Evolutionary conservation across 1,140 invertebrate genomes (phyloP), one percentile per base, ranked within the genome.

Genomic region (Drosophila orena): DNA sequence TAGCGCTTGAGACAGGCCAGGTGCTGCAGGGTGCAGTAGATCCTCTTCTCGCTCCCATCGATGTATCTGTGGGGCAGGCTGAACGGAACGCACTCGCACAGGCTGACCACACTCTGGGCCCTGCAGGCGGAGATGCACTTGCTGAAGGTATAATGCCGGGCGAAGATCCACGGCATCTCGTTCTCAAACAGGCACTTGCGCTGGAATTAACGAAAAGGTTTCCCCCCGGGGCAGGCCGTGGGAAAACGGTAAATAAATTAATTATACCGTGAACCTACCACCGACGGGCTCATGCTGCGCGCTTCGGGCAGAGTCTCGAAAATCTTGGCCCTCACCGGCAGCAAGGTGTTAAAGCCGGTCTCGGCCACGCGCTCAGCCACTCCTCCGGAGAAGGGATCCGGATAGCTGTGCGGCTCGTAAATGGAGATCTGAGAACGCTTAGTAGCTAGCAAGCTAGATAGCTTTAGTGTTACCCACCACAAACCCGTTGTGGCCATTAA

Each of bases 61-160:
- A 78, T 73, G 2, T 66, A 79, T 57, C 92, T 80, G 56, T 92
- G 89, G 2, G 93, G 93, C 81, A 94, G 91, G 57, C 92, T 93
- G 58, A 94, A 94, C 0, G 94, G 94, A 2, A 94, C 92, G 49
- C 94, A 94, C 24, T 93, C 93, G 61, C 94, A 94, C 8, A 93
- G 84, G 1, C 85, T 83, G 7, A 92, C 75, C 7, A 94, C 89
- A 71, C 94, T 94, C 11, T 92, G 81, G 66, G 94, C 93, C 17
- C 93, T 91, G 70, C 94, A 94, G 50, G 93, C 93, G 1, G 94
- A 92, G 73, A 94, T 92, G 64, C 94, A 94, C 65, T 94, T 94
- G 69, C 93, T 92, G 58, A 81, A 84, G 38, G 69, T 90, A 52
- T 92, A 92, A 34, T 53, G 54, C 5, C 40, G 60, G 2, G 70